A percentile compares a stretch with the other conserved stretches of the same genome.
phyloP scores from a whole-genome alignment of 2,888 invertebrate species.

The Mesochorus sp. region DNA sequence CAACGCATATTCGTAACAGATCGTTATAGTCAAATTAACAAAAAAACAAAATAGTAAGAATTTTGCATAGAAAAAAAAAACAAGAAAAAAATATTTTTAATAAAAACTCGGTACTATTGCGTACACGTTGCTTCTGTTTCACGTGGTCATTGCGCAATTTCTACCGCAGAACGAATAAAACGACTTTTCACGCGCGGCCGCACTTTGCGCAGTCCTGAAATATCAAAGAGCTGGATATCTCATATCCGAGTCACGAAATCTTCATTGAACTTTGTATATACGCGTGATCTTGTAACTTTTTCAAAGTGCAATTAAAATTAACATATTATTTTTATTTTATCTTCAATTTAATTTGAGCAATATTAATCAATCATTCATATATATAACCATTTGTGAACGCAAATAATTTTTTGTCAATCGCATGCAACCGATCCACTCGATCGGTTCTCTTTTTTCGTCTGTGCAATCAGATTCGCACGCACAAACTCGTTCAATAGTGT shows the following conservation, averaged over 20 bases:
- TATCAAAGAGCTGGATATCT: conserved; percentile 5
- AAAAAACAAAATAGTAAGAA: too few relatives aligned
- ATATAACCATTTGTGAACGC: not conserved
- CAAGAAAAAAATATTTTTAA: not conserved
- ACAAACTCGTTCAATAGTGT: not conserved
- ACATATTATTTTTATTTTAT: not conserved
- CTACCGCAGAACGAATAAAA: not conserved
- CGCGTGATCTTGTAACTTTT: not conserved
- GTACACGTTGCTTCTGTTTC: not conserved
- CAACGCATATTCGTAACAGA: too few relatives aligned
- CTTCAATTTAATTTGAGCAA: not conserved
- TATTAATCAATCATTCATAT: not conserved
- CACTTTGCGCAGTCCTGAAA: conserved; percentile 24
- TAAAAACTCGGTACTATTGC: not conserved
- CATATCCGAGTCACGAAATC: conserved; percentile 8
- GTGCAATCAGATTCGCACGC: not conserved
- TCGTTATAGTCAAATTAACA: too few relatives aligned
- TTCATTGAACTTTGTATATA: not conserved
- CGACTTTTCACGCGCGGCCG: conserved; percentile 35
- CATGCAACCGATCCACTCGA: not conserved
- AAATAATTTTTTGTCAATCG: not conserved
- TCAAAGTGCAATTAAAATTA: not conserved
- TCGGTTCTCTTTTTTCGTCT: not conserved
- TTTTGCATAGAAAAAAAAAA: too few relatives aligned
- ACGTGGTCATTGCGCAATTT: conserved; percentile 16